phyloP scores from a whole-genome alignment of 2,113 vertebrate species.

The Oreochromis niloticus region DNA sequence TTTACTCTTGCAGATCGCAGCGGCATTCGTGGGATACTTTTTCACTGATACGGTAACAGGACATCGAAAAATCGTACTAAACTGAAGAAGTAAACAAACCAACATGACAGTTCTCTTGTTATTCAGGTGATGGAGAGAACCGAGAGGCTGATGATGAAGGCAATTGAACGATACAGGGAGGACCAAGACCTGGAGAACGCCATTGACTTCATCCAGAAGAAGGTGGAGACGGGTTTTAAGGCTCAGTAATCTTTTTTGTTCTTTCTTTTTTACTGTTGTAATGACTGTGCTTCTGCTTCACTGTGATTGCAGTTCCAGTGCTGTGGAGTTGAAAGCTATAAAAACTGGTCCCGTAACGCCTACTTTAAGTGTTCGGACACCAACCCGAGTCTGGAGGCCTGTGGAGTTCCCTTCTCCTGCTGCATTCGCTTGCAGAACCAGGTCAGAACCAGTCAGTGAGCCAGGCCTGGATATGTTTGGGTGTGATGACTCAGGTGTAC shows the following conservation, averaged over 20 bases:
- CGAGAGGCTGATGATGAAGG: conserved; percentile 63
- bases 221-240: conserved; percentile 57
- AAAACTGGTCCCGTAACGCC: conserved; percentile 74
- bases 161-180: conserved; percentile 69
- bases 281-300: background rate
- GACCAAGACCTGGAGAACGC: conserved; percentile 79
- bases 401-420: conserved; percentile 81
- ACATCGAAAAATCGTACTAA: too few species aligned
- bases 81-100: background rate
- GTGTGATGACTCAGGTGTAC: background rate
- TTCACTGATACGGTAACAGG: conserved; percentile 73
- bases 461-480: background rate
- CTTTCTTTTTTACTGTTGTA: background rate
- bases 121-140: conserved; percentile 68
- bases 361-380: conserved; percentile 74
- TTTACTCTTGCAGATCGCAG: conserved; percentile 72
- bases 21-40: conserved; percentile 67
- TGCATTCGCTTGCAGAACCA: conserved; percentile 63
- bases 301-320: conserved; percentile 73
- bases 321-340: conserved; percentile 72
- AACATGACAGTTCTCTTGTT: background rate
- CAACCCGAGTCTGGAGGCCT: conserved; percentile 78
- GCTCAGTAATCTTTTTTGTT: background rate
- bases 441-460: conserved; percentile 38
- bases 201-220: conserved; percentile 81